Percentiles rank a stretch among this genome's conserved stretches.
Evolutionary conservation across 1,140 invertebrate genomes (phyloP).

Genomic region (Formica selysi): DNA sequence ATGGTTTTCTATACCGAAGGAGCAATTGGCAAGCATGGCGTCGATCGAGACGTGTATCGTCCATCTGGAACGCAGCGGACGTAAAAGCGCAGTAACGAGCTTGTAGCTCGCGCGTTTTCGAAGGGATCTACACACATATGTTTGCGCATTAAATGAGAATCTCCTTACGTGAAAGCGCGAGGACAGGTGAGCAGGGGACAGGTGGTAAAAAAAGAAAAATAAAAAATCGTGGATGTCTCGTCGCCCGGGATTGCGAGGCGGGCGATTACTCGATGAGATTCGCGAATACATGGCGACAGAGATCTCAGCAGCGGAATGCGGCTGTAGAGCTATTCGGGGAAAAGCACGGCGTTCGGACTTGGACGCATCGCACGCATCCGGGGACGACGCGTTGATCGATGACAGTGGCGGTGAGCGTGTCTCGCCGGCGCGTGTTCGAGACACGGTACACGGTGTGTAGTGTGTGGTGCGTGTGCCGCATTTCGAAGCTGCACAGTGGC

Average conservation of each 20-base stretch:
- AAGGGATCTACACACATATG: slow-evolving; percentile 55
- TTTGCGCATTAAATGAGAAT: slow-evolving; percentile 66
- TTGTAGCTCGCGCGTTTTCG: slow-evolving; percentile 50
- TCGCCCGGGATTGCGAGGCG: background rate
- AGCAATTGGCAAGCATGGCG: slow-evolving; percentile 78
- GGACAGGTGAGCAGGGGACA: slow-evolving; percentile 67
- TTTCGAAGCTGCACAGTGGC: slow-evolving; percentile 66
- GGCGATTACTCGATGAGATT: no score
- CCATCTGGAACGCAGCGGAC: slow-evolving; percentile 72
- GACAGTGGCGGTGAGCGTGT: background rate
- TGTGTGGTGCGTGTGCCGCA: slow-evolving; percentile 20
- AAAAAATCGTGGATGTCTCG: background rate
- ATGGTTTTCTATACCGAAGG: no score
- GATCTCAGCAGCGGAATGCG: background rate
- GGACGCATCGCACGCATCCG: background rate
- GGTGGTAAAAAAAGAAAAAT: background rate
- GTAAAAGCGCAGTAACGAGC: slow-evolving; percentile 67
- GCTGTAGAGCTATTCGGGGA: no score
- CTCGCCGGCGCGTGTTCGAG: slow-evolving; percentile 13
- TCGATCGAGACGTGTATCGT: slow-evolving; percentile 80
- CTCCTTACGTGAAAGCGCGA: slow-evolving; percentile 57
- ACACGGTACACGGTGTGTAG: background rate
- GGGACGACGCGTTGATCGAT: slow-evolving; percentile 19
- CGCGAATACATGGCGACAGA: no score
- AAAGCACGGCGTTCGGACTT: background rate